A percentile compares a stretch with the other conserved stretches of the same genome.
Evolutionary conservation across 2,113 vertebrate species (phyloP).

Genomic region (Microcebus lehilahytsara): DNA sequence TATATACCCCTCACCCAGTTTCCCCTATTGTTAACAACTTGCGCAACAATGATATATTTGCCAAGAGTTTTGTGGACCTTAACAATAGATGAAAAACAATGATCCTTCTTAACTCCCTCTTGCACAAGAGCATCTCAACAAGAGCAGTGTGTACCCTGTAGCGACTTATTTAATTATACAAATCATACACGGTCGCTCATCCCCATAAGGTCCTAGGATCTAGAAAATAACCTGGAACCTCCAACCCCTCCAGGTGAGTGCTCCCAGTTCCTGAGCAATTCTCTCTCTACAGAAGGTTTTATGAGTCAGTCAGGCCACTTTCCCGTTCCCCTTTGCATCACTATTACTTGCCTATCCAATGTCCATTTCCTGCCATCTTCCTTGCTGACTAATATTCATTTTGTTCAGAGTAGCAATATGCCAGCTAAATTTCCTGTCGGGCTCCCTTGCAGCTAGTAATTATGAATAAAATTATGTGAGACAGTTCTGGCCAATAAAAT

Average conservation of each 20-base stretch:
- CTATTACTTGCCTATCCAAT: neutral
- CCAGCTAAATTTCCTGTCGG: neutral
- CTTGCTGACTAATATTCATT: neutral
- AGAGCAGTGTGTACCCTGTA: neutral
- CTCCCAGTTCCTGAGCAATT: neutral
- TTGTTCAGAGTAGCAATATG: neutral
- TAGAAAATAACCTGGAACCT: neutral
- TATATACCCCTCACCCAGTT: neutral
- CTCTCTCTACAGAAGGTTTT: neutral
- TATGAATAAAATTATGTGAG: neutral
- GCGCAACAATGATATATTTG: neutral
- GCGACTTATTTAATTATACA: slow-evolving; percentile 1
- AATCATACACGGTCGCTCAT: neutral
- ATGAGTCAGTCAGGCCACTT: neutral
- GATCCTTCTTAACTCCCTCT: neutral
- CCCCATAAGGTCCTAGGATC: neutral
- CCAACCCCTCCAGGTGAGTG: neutral
- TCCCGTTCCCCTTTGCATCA: neutral
- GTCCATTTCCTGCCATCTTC: neutral
- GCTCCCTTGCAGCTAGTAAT: neutral
- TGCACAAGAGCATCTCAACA: slow-evolving; percentile 18
- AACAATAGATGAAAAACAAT: neutral
- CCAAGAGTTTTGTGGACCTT: neutral
- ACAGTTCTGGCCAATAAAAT: neutral
- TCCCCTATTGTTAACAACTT: neutral